Evolutionary conservation across 2,888 invertebrate genomes (phyloP).

Genomic region (Celastrina argiolus): DNA sequence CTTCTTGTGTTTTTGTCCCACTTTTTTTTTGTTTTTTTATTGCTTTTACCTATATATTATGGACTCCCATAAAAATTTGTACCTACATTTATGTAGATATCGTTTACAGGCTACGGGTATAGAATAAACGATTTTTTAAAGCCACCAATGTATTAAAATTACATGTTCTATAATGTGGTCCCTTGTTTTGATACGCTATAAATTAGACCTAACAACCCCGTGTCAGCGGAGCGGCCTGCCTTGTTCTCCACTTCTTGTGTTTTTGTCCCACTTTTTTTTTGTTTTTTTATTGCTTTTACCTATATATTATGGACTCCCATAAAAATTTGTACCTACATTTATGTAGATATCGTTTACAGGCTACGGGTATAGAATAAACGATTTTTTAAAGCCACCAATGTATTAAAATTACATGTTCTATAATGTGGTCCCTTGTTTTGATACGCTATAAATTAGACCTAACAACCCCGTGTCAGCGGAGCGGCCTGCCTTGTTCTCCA

Average conservation of each 20-base stretch:
- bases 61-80: not conserved
- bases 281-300: too few species aligned
- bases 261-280: conserved; percentile 35
- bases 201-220: conserved; percentile 62
- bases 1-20: conserved; percentile 35
- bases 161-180: not conserved
- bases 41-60: too few species aligned
- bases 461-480: conserved; percentile 51
- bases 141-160: too few species aligned
- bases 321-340: too few species aligned
- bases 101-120: too few species aligned
- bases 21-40: conserved; percentile 34
- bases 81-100: too few species aligned
- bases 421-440: conserved; percentile 40
- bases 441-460: conserved; percentile 68
- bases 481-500: conserved; percentile 36
- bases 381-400: too few species aligned
- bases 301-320: not conserved
- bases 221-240: conserved; percentile 39
- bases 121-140: too few species aligned
- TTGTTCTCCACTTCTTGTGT: conserved; percentile 38
- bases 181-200: conserved; percentile 60
- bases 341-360: too few species aligned
- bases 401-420: not conserved
- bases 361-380: too few species aligned